A percentile compares a stretch with the other conserved stretches of the same genome.
Evolutionary conservation across 2,888 invertebrate genomes (phyloP).

Genomic region (Drosophila ochracea): DNA sequence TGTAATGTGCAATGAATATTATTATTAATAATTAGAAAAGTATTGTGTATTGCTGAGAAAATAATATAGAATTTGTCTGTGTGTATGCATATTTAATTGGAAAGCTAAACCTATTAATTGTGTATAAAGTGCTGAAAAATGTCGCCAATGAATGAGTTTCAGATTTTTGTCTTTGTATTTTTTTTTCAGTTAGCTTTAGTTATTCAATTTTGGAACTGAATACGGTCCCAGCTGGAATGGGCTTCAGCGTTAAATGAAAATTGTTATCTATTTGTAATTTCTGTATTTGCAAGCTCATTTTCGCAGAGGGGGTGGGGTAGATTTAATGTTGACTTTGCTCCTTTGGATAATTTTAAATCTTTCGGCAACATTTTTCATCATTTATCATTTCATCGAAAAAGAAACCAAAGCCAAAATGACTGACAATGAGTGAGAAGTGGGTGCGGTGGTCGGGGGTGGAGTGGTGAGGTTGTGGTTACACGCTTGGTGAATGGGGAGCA

Average conservation of each 20-base stretch:
- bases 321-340: slow-evolving; percentile 74
- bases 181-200: slow-evolving; percentile 49
- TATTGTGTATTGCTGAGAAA: background rate
- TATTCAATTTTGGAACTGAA: slow-evolving; percentile 48
- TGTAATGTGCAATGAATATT: background rate
- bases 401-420: slow-evolving; percentile 68
- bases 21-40: background rate
- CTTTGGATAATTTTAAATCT: slow-evolving; percentile 84
- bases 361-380: slow-evolving; percentile 84
- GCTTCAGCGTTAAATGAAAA: slow-evolving; percentile 16
- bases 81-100: background rate
- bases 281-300: slow-evolving; percentile 75
- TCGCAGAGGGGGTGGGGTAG: slow-evolving; percentile 6
- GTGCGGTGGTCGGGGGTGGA: slow-evolving; percentile 10
- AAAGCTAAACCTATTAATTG: slow-evolving; percentile 42
- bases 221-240: slow-evolving; percentile 56
- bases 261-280: slow-evolving; percentile 39
- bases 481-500: slow-evolving; percentile 17
- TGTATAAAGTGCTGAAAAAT: slow-evolving; percentile 43
- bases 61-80: background rate
- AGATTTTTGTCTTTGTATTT: background rate
- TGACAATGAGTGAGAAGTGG: slow-evolving; percentile 74
- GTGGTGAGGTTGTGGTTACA: slow-evolving; percentile 63
- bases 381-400: slow-evolving; percentile 84
- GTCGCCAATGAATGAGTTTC: slow-evolving; percentile 44